Conservation (phyloP, 2,113 vertebrate species). For the Xenopus laevis region DNA sequence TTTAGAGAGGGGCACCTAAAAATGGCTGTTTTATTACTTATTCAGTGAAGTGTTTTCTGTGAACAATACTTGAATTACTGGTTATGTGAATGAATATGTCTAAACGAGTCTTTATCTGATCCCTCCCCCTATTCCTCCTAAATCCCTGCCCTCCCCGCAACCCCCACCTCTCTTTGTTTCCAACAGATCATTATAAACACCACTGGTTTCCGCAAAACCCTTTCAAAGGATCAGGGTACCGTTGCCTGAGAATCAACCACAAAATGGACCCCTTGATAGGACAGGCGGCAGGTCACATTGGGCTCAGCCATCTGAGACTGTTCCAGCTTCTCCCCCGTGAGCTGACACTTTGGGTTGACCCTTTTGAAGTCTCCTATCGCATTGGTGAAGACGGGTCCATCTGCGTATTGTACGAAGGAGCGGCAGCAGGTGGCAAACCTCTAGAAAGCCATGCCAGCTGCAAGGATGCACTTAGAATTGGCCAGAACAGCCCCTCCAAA, state of each 20-base stretch:
- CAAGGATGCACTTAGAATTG: conserved; percentile 60
- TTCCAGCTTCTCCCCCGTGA: conserved; percentile 70
- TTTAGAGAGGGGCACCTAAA: no score
- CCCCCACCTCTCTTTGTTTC: conserved; percentile 41
- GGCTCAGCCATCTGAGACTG: conserved; percentile 64
- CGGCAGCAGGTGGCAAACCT: conserved; percentile 44
- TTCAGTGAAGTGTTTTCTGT: no score
- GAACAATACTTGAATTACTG: no score
- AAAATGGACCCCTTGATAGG: conserved; percentile 73
- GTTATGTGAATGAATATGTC: conserved; percentile 5
- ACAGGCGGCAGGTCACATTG: conserved; percentile 63
- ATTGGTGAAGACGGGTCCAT: conserved; percentile 74
- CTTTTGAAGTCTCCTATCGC: conserved; percentile 72
- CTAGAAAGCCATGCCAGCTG: conserved; percentile 58
- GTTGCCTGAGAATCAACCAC: conserved; percentile 73
- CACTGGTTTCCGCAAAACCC: conserved; percentile 71
- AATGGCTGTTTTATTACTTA: no score
- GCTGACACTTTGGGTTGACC: conserved; percentile 72
- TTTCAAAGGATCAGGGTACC: conserved; percentile 69
- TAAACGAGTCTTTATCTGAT: background rate
- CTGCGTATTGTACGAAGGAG: conserved; percentile 67
- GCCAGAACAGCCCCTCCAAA: conserved; percentile 62
- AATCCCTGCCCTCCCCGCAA: fast-evolving
- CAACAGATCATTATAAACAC: conserved; percentile 66
- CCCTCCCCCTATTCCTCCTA: background rate